Evolutionary conservation across 2,113 vertebrate genomes (phyloP).

Genomic region (Scopus umbretta): DNA sequence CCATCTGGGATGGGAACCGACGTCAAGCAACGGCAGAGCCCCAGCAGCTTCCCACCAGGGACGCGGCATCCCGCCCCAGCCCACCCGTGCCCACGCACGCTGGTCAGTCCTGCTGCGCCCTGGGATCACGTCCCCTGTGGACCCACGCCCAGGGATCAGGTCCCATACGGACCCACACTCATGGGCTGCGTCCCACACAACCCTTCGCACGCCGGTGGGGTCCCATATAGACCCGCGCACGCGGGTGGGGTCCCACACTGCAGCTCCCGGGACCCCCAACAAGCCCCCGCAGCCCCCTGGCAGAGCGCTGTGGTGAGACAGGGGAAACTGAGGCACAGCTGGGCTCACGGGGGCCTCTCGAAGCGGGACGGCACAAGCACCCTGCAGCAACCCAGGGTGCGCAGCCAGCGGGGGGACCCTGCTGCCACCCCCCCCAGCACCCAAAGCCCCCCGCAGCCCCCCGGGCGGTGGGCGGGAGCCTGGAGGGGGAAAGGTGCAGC

Average conservation of each 20-base stretch:
- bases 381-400: background rate
- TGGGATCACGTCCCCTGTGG: background rate
- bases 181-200: background rate
- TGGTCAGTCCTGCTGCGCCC: background rate
- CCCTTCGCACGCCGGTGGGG: background rate
- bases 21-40: background rate
- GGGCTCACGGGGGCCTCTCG: background rate
- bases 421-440: background rate
- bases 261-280: fast-evolving
- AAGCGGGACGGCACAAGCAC: fast-evolving
- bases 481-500: background rate
- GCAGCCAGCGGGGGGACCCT: no score
- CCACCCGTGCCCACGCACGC: background rate
- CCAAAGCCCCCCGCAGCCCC: background rate
- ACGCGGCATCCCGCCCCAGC: background rate
- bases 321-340: background rate
- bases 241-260: background rate
- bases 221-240: background rate
- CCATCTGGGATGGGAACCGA: background rate
- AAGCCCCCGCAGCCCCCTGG: background rate
- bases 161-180: fast-evolving
- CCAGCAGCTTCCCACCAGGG: background rate
- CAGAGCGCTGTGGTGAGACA: background rate
- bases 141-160: background rate
- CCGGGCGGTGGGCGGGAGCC: background rate